Percentiles rank a stretch among this genome's conserved stretches.
phyloP scores from a whole-genome alignment of 1,140 invertebrate genomes.

The Acromyrmex charruanus region DNA sequence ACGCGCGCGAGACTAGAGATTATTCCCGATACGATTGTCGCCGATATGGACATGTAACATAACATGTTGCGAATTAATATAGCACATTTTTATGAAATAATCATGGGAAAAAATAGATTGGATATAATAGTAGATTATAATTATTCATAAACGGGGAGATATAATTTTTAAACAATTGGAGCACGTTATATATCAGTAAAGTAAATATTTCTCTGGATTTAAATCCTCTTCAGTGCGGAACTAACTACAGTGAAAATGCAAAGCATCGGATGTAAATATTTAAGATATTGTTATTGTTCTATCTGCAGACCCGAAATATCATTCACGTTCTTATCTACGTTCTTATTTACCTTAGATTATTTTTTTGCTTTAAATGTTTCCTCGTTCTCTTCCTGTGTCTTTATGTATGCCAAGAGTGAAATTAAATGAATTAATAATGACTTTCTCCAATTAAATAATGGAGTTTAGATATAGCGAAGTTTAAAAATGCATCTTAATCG shows the following conservation, averaged over 20 bases:
- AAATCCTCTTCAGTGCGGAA: no score
- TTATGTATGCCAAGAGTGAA: background rate
- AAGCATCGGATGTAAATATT: no score
- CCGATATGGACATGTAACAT: background rate
- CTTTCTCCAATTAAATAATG: background rate
- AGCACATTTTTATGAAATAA: background rate
- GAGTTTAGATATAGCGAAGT: background rate
- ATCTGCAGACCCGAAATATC: background rate
- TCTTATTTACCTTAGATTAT: background rate
- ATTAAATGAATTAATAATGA: background rate
- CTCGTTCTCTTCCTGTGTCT: background rate
- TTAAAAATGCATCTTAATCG: background rate
- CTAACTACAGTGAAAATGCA: no score
- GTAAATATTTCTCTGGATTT: no score
- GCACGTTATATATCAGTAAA: no score
- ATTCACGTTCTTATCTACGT: background rate
- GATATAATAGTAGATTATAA: no score
- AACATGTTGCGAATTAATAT: background rate
- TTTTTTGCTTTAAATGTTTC: background rate
- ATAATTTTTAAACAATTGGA: no score
- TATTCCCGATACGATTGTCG: slow-evolving; percentile 19
- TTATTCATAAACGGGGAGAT: no score
- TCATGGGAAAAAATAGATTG: no score
- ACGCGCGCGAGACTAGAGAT: slow-evolving; percentile 18
- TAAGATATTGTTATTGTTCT: no score